phyloP scores from a whole-genome alignment of 1,140 invertebrate genomes.

The Melanaphis sacchari region DNA sequence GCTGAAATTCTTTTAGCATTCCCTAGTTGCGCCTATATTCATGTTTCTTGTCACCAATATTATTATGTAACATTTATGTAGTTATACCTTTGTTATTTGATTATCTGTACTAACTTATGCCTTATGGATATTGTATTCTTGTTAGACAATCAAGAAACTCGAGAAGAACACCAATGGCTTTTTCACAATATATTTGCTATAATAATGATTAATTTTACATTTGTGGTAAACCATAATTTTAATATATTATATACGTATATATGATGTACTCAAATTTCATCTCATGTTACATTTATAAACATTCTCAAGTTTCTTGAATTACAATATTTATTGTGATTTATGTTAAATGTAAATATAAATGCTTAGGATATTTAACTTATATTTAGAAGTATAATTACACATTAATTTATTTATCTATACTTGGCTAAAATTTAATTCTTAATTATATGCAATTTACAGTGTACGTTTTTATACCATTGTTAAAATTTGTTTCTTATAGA shows the following conservation, averaged over 20 bases:
- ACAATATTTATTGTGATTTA: constrained; percentile 48
- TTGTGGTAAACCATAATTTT: constrained; percentile 34
- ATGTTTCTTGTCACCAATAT: background rate
- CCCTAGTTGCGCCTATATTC: background rate
- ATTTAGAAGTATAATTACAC: constrained; percentile 30
- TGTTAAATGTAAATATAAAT: constrained; percentile 44
- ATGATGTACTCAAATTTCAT: constrained; percentile 4
- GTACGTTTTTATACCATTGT: constrained; percentile 52
- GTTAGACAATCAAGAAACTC: constrained; percentile 56
- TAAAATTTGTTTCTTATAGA: constrained; percentile 46
- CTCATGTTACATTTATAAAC: constrained; percentile 6
- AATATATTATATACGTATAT: background rate
- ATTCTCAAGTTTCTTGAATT: constrained; percentile 54
- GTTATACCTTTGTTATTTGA: background rate
- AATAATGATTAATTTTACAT: constrained; percentile 39
- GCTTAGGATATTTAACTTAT: constrained; percentile 50
- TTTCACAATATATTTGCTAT: constrained; percentile 38
- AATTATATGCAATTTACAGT: constrained; percentile 47
- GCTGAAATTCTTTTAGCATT: background rate
- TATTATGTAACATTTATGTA: constrained; percentile 16
- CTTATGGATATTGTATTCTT: constrained; percentile 46
- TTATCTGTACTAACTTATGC: constrained; percentile 30
- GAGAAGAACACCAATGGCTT: constrained; percentile 45
- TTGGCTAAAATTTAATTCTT: constrained; percentile 49
- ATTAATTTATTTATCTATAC: constrained; percentile 37